These are phyloP conservation scores for Miltochrista miniata DNA, from an alignment of 2,888 invertebrate genomes.

Conservation along the genomic window DNA sequence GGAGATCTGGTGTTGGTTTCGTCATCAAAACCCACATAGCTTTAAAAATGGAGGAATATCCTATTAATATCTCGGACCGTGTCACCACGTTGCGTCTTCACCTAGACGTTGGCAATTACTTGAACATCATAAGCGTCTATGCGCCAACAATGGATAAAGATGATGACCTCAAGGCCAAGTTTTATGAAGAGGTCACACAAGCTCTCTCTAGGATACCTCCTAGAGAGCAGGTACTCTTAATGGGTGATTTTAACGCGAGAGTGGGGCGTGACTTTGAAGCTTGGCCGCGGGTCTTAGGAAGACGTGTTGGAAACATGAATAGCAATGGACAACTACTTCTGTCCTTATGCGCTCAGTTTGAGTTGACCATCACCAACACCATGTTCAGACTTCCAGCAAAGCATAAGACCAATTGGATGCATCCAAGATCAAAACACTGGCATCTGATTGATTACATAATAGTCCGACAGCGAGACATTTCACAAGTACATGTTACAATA, in stretches of 20 bases:
- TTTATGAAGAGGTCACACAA: neutral
- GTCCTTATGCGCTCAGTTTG: constrained; percentile 17
- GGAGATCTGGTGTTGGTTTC: neutral
- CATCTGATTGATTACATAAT: constrained; percentile 27
- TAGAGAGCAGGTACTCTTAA: neutral
- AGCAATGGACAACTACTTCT: constrained; percentile 13
- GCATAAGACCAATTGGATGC: constrained; percentile 28
- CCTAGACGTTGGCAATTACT: neutral
- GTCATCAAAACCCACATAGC: neutral
- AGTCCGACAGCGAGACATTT: constrained; percentile 9
- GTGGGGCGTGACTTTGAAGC: neutral
- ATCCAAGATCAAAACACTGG: constrained; percentile 32
- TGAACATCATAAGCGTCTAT: neutral
- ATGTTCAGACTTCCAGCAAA: constrained; percentile 15
- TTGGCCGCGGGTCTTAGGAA: constrained; percentile 6
- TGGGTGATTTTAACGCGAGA: neutral
- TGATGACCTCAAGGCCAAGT: neutral
- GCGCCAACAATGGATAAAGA: neutral
- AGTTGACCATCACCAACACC: constrained; percentile 5
- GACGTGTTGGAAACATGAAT: constrained; percentile 22
- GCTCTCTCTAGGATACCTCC: neutral
- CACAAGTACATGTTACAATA: neutral
- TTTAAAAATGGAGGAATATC: neutral
- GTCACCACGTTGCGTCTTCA: neutral
- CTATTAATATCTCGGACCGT: neutral